Base-by-base conservation (phyloP, 92 coral and sea anemone species). In the Phenganax stokvisi region DNA sequence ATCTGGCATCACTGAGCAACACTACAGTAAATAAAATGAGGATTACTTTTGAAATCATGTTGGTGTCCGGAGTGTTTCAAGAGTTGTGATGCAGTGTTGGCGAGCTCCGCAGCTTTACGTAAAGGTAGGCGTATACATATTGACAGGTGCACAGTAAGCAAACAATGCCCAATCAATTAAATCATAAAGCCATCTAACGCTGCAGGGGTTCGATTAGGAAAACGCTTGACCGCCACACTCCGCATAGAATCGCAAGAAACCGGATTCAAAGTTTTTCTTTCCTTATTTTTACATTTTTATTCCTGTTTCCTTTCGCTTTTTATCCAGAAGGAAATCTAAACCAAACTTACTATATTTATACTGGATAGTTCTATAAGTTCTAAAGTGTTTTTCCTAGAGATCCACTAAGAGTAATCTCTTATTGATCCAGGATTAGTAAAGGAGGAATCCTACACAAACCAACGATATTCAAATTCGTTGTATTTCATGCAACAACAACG, bases 81-180 rank as follows among this genome's bases (percentile, higher is more conserved):
- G 53, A 5, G 54, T 68, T 68, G 13, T 30, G 54, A 30, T 25
- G 10, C 53, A 68, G 54, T 53, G 31, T 15, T 68, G 2, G n/a
- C 29, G 53, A 30, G 73, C 47, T 37, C 15, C 53, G 53, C 30
- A 7, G 54, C 53, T 68, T 68, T 68, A 68, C 73, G 30, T 75
- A 58, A 30, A 51, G 54, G 60, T 55, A 76, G 56, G 64, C 83
- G 57, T 79, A 27, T 51, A 79, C 51, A 53, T 25, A 8, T 30
- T 54, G 83, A 56, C 69, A 56, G 60, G 59, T 71, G 71, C 68
- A 63, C 47, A 79, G 47, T 60, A 54, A 64, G 55, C 67, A 53
- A 67, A 67, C 83, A 65, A 53, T 60, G 71, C 31, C 1, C 73
- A 79, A 65, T 65, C 83, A 79, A 79, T 79, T 79, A 79, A 79